These are phyloP conservation scores for Saturnia japonica DNA, from an alignment of 2,888 invertebrate species.

Conservation along the genomic window DNA sequence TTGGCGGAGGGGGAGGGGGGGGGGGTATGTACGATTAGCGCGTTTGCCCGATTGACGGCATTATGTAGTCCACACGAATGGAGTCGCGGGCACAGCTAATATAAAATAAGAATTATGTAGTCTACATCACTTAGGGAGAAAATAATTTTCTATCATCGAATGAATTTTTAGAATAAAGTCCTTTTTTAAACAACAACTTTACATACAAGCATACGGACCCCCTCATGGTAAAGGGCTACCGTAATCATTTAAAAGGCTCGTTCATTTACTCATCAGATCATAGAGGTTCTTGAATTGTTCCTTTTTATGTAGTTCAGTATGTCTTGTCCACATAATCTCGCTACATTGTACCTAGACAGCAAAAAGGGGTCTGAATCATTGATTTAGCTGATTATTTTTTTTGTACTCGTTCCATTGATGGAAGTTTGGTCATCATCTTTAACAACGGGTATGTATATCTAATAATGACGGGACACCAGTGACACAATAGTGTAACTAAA, in stretches of 20 bases:
- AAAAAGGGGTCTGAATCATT: not conserved
- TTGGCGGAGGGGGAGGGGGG: too few relatives aligned
- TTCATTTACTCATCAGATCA: not conserved
- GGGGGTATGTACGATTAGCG: too few relatives aligned
- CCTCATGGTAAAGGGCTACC: too few relatives aligned
- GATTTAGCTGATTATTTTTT: not conserved
- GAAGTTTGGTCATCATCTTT: not conserved
- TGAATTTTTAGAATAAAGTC: too few relatives aligned
- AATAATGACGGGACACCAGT: not conserved
- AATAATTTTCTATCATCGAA: too few relatives aligned
- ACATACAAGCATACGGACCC: too few relatives aligned
- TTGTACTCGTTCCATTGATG: not conserved
- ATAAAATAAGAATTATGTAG: too few relatives aligned
- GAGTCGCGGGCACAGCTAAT: too few relatives aligned
- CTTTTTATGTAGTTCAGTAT: not conserved
- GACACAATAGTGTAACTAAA: constrained; percentile 4
- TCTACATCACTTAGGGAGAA: too few relatives aligned
- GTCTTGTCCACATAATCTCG: not conserved
- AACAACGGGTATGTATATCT: not conserved
- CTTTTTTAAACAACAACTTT: too few relatives aligned
- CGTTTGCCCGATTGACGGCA: too few relatives aligned
- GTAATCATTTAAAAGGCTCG: not conserved
- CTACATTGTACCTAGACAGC: not conserved
- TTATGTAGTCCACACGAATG: too few relatives aligned
- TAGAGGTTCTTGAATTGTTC: not conserved